Evolutionary conservation across 2,113 vertebrate species (phyloP).

Genomic region (Scomber japonicus): DNA sequence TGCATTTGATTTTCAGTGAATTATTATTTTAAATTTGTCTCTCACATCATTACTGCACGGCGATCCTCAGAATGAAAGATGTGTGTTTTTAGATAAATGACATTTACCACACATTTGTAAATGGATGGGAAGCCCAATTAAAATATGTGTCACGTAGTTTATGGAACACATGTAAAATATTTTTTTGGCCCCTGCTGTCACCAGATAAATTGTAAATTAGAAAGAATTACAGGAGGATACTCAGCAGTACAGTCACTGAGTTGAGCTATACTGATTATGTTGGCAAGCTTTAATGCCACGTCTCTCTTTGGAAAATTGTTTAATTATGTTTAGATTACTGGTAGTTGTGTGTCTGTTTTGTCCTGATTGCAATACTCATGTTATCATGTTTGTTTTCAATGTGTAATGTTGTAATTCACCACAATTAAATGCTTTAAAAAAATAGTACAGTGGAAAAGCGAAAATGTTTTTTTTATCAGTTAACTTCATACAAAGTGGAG

Average conservation of each 20-base stretch:
- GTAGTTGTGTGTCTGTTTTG: background rate
- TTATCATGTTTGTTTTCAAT: background rate
- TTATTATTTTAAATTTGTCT: background rate
- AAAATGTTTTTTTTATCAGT: no score
- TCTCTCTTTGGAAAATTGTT: background rate
- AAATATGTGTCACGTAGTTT: background rate
- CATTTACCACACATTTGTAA: background rate
- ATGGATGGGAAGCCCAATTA: background rate
- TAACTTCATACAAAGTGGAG: no score
- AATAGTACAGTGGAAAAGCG: no score
- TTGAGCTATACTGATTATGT: background rate
- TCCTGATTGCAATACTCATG: background rate
- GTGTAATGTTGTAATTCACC: background rate
- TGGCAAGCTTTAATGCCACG: background rate
- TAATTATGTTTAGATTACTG: background rate
- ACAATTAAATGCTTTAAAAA: no score
- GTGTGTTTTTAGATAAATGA: background rate
- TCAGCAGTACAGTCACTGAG: background rate
- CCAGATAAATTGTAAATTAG: background rate
- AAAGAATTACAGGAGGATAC: background rate
- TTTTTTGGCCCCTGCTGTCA: background rate
- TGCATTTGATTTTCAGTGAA: slow-evolving; percentile 11
- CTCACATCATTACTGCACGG: background rate
- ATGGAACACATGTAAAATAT: slow-evolving; percentile 3
- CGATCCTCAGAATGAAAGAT: background rate